These are phyloP conservation scores for Xerus inauris DNA, from an alignment of 2,113 vertebrate species.

Conservation along the genomic window DNA sequence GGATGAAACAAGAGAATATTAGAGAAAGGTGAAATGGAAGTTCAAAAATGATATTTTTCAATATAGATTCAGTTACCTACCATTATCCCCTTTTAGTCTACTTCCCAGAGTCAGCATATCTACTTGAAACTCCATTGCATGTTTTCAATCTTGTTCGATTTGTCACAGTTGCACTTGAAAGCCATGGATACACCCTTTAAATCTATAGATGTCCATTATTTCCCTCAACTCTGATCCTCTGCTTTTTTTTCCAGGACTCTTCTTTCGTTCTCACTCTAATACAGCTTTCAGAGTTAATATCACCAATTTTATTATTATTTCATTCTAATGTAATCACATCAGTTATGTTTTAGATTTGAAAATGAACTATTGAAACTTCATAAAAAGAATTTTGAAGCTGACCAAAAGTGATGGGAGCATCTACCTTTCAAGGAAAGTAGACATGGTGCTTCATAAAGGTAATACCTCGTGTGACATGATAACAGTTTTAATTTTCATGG, in stretches of 20 bases:
- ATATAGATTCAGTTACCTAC: not conserved
- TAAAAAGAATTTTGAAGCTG: not conserved
- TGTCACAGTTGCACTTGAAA: not conserved
- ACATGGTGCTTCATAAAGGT: not conserved
- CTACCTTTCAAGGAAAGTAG: not conserved
- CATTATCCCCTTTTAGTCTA: not conserved
- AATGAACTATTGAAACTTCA: not conserved
- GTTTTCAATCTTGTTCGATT: not conserved
- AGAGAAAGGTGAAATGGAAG: conserved; percentile 3
- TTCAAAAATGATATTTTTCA: not conserved
- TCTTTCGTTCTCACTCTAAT: not conserved
- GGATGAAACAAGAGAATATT: not conserved
- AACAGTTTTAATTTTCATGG: not conserved
- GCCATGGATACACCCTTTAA: not conserved
- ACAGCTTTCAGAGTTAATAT: not conserved
- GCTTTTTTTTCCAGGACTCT: not conserved
- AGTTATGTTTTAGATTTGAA: not conserved
- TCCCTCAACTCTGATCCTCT: not conserved
- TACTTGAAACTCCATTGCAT: not conserved
- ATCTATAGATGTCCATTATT: not conserved
- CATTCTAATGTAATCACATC: not conserved
- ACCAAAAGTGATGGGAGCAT: not conserved
- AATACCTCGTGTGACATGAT: not conserved
- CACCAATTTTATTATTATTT: not conserved
- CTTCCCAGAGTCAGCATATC: not conserved